Evolutionary conservation across 2,797 vertebrate genomes (phyloP).

Genomic region (Gallirallus australis): DNA sequence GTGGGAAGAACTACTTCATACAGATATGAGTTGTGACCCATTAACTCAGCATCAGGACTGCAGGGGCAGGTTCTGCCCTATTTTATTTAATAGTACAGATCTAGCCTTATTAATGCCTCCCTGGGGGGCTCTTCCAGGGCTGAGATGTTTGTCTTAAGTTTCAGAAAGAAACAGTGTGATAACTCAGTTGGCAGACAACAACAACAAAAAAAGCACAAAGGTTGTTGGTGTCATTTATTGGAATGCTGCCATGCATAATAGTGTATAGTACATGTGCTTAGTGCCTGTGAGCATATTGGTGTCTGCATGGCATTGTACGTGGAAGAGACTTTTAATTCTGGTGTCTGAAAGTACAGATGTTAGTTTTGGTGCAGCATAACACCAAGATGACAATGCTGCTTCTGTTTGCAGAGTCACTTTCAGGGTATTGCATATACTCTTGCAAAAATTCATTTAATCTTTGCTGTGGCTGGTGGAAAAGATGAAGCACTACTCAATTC

Average conservation of each 20-base stretch:
- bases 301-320: background rate
- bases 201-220: background rate
- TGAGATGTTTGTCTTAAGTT: background rate
- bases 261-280: background rate
- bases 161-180: background rate
- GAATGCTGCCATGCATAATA: accelerated
- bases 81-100: background rate
- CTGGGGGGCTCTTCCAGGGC: background rate
- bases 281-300: accelerated
- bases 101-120: background rate
- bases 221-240: background rate
- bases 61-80: background rate
- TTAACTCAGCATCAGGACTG: background rate
- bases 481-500: background rate
- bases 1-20: background rate
- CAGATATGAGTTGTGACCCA: background rate
- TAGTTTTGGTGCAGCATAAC: background rate
- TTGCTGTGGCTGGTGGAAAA: background rate
- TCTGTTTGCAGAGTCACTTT: background rate
- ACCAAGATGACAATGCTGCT: background rate
- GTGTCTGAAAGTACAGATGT: background rate
- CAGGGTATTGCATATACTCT: background rate
- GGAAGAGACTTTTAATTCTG: background rate
- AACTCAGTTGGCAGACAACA: background rate
- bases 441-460: background rate